Conservation (phyloP, 1,140 invertebrate genomes). For the Drosophila serrata region DNA sequence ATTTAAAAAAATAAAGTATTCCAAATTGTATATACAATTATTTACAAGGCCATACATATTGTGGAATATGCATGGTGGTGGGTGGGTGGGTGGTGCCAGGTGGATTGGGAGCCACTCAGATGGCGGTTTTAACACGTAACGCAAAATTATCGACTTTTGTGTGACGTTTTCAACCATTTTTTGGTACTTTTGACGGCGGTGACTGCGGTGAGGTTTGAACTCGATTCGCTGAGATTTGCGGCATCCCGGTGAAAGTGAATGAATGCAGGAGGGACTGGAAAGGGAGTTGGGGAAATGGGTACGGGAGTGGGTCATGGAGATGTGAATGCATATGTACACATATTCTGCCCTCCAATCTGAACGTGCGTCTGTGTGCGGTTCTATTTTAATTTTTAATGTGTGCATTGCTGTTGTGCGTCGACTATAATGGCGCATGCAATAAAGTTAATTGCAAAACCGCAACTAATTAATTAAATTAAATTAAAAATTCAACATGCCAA, state of each 20-base stretch:
- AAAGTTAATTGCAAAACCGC: constrained; percentile 85
- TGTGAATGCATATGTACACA: constrained; percentile 18
- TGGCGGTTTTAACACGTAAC: constrained; percentile 76
- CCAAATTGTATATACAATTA: constrained; percentile 66
- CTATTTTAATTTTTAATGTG: constrained; percentile 84
- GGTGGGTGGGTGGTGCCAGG: constrained; percentile 8
- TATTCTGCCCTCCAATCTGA: constrained; percentile 30
- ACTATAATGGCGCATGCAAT: constrained; percentile 83
- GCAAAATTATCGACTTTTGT: constrained; percentile 80
- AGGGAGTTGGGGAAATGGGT: not conserved
- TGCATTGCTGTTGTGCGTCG: constrained; percentile 64
- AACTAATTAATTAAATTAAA: constrained; percentile 86
- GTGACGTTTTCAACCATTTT: constrained; percentile 70
- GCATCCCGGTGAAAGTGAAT: constrained; percentile 54
- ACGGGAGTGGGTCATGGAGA: not conserved
- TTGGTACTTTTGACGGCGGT: constrained; percentile 56
- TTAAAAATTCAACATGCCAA: constrained; percentile 84
- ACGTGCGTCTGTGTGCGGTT: constrained; percentile 53
- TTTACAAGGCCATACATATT: constrained; percentile 43
- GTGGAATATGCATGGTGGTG: constrained; percentile 47
- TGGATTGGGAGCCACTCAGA: constrained; percentile 41
- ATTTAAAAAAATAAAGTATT: constrained; percentile 52
- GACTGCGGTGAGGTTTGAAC: constrained; percentile 62
- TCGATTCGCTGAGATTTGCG: constrained; percentile 59
- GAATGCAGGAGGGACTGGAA: constrained; percentile 24